These are phyloP conservation scores for Charadrius vociferus DNA, from an alignment of 2,113 vertebrate species.

Conservation along the genomic window DNA sequence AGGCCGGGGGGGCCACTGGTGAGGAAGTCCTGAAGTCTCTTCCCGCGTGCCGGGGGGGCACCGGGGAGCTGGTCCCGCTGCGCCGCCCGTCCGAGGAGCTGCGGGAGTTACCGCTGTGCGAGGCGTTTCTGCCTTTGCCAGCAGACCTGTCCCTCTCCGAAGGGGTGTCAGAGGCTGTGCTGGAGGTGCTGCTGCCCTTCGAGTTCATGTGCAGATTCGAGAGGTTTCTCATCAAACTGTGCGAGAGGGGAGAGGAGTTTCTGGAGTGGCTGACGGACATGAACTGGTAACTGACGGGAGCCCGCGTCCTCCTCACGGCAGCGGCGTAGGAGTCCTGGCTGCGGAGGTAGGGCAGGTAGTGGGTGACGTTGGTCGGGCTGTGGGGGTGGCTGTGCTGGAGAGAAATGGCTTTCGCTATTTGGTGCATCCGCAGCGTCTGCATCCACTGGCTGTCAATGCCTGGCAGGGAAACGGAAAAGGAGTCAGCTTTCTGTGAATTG, in stretches of 20 bases:
- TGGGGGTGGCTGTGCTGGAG: conserved; percentile 77
- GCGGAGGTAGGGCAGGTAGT: conserved; percentile 82
- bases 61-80: conserved; percentile 37
- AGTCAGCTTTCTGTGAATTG: neutral
- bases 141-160: conserved; percentile 81
- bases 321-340: conserved; percentile 90
- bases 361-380: conserved; percentile 77
- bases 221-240: conserved; percentile 81
- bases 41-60: conserved; percentile 1
- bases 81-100: conserved; percentile 64
- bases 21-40: conserved; percentile 44
- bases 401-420: conserved; percentile 76
- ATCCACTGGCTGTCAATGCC: conserved; percentile 85
- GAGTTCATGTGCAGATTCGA: conserved; percentile 88
- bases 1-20: neutral
- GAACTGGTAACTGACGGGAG: conserved; percentile 67
- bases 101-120: conserved; percentile 65
- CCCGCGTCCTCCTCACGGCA: conserved; percentile 80
- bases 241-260: conserved; percentile 86
- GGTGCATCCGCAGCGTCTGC: conserved; percentile 80
- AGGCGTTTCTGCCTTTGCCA: conserved; percentile 52
- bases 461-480: conserved; percentile 43
- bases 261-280: conserved; percentile 81
- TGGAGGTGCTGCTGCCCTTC: conserved; percentile 92
- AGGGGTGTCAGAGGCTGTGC: conserved; percentile 85